These are phyloP conservation scores for Florisuga fusca DNA, from an alignment of 2,797 vertebrate species.

Conservation along the genomic window DNA sequence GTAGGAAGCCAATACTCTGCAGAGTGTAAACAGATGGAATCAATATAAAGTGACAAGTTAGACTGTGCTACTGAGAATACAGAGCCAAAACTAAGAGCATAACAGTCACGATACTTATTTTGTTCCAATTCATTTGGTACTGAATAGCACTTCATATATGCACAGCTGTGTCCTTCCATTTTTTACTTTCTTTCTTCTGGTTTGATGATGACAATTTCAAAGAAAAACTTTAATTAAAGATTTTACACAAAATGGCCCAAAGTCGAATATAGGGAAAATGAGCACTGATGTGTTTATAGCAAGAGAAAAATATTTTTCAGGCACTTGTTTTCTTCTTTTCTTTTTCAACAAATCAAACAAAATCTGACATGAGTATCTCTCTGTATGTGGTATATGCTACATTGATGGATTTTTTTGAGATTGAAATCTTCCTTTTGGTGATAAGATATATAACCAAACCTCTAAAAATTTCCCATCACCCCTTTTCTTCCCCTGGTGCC, in stretches of 20 bases:
- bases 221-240: slow-evolving; percentile 85
- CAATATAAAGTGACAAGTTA: slow-evolving; percentile 86
- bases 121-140: slow-evolving; percentile 85
- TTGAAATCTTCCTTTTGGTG: background rate
- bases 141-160: slow-evolving; percentile 81
- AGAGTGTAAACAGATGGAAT: slow-evolving; percentile 88
- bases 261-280: slow-evolving; percentile 79
- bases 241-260: slow-evolving; percentile 80
- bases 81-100: slow-evolving; percentile 79
- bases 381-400: background rate
- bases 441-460: background rate
- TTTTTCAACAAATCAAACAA: slow-evolving; percentile 28
- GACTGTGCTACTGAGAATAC: slow-evolving; percentile 78
- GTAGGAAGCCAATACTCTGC: slow-evolving; percentile 82
- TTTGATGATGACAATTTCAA: slow-evolving; percentile 81
- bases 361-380: background rate
- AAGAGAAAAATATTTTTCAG: slow-evolving; percentile 51
- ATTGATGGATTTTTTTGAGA: slow-evolving; percentile 1
- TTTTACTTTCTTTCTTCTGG: slow-evolving; percentile 74
- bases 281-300: slow-evolving; percentile 77
- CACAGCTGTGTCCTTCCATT: slow-evolving; percentile 83
- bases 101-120: slow-evolving; percentile 76
- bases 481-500: background rate
- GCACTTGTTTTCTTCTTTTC: slow-evolving; percentile 35
- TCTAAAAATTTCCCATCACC: background rate